Percentiles rank a stretch among this genome's conserved stretches.
phyloP scores from a whole-genome alignment of 2,113 vertebrate species.

The Lathamus discolor region DNA sequence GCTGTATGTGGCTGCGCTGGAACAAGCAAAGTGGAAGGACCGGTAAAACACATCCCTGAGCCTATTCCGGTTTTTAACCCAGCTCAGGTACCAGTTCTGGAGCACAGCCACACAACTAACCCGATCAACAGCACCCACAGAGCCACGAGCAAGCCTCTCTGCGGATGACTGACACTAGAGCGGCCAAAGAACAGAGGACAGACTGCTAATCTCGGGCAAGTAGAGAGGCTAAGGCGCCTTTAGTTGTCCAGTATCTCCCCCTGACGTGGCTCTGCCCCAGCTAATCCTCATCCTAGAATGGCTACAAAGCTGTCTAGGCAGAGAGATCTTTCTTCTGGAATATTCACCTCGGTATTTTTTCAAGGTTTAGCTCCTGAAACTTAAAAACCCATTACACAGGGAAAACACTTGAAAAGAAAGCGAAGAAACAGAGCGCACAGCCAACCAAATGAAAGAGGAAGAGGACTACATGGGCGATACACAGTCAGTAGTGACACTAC shows the following conservation, averaged over 20 bases:
- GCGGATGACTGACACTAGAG: rapidly evolving
- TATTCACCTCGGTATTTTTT: rapidly evolving
- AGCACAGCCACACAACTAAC: not conserved
- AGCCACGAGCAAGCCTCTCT: rapidly evolving
- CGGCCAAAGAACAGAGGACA: rapidly evolving
- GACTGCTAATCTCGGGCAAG: rapidly evolving
- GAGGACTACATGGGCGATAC: not conserved
- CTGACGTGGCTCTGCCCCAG: rapidly evolving
- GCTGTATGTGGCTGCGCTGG: not conserved
- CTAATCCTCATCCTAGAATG: rapidly evolving
- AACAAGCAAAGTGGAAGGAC: not conserved
- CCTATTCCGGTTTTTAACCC: not conserved
- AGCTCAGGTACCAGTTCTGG: rapidly evolving
- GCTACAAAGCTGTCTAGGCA: not conserved
- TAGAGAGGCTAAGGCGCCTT: rapidly evolving
- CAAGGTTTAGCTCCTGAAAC: rapidly evolving
- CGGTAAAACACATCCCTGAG: not conserved
- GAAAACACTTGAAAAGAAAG: not conserved
- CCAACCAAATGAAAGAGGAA: rapidly evolving
- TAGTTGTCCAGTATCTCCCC: not conserved
- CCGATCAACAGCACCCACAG: rapidly evolving
- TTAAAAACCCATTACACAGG: rapidly evolving
- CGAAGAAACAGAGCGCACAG: rapidly evolving
- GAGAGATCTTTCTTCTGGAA: not conserved
- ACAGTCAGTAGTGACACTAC: rapidly evolving